Base-by-base conservation (phyloP, 2,113 vertebrate species). In the Eptatretus burgeri region DNA sequence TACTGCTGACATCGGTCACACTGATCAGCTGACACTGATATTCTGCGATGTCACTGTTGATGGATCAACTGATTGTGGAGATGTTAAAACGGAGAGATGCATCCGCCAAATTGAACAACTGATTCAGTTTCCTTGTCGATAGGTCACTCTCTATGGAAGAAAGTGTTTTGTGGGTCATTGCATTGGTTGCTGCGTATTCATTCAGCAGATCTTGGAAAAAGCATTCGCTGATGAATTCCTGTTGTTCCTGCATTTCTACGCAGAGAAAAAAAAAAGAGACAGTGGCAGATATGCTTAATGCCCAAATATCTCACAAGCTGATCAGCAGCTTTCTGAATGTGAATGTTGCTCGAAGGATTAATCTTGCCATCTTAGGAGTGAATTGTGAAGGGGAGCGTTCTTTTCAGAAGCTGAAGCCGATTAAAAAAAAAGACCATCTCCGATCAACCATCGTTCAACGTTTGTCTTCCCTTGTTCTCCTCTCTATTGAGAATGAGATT, bases 281-380 rank as follows among this genome's bases (percentile, higher is more conserved):
- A 56, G 52, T 56, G 52, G 52, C 52, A 56, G 52, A 56, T 56
- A 56, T 56, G 52, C 52, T 56, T 17, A 56, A 56, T 16, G 14
- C 52, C 52, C 52, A 56, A 56, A 56, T 56, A 56, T 14, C 52
- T 56, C 14, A 56, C 52, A 56, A 9, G 52, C 52, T 56, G 52
- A 56, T 56, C 52, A 56, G 52, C 52, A 56, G 52, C 52, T 56
- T 56, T 56, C 14, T 16, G 8, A 14, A 9, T 16, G 52, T 9
- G 14, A 16, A 56, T 17, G 18, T 56, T 56, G 52, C 52, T 56
- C 52, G 14, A 14, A 56, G 5, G 52, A 56, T 56, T 14, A 16
- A 16, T 56, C 14, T 5, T 56, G 52, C 18, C 52, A 17, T 56
- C 52, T 56, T 56, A 17, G 52, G 52, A 17, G 5, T 17, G 52